phyloP scores from a whole-genome alignment of 1,140 invertebrate species.

The Drosophila pseudoananassae region DNA sequence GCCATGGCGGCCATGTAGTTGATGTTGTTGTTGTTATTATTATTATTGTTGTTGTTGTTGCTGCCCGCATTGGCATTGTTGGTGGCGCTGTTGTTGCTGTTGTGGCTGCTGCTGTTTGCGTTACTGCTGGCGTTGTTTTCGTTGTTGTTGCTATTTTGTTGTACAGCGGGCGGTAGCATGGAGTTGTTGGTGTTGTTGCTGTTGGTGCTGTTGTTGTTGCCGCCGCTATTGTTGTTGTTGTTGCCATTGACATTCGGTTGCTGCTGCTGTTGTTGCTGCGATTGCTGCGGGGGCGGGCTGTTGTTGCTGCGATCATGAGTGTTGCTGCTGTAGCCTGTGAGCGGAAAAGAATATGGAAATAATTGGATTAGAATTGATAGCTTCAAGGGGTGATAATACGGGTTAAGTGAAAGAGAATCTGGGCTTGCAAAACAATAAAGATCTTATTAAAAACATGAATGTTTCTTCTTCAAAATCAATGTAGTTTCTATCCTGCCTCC shows the following conservation, averaged over 20 bases:
- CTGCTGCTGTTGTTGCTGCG: conserved; percentile 55
- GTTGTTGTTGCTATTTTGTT: conserved; percentile 24
- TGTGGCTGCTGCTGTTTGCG: conserved; percentile 39
- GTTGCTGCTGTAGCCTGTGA: conserved; percentile 64
- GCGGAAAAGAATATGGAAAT: background rate
- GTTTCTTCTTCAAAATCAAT: no score
- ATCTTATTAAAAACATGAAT: background rate
- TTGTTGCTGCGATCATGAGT: conserved; percentile 65
- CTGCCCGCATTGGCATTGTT: conserved; percentile 58
- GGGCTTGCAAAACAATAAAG: background rate
- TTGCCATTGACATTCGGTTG: conserved; percentile 51
- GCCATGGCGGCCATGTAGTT: conserved; percentile 74
- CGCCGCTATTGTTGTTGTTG: conserved; percentile 14
- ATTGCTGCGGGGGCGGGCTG: conserved; percentile 69
- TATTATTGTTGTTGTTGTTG: conserved; percentile 68
- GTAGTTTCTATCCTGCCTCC: no score
- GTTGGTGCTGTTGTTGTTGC: conserved; percentile 37
- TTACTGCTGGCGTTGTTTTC: conserved; percentile 28
- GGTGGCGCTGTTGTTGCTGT: conserved; percentile 36
- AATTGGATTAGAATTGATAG: conserved; percentile 18
- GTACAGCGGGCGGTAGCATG: conserved; percentile 67
- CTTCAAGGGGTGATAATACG: background rate
- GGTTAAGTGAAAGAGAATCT: background rate
- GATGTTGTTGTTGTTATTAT: conserved; percentile 72
- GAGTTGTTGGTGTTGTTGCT: conserved; percentile 52